phyloP scores from a whole-genome alignment of 2,113 vertebrate genomes.

The Cricetomys ansorgei region DNA sequence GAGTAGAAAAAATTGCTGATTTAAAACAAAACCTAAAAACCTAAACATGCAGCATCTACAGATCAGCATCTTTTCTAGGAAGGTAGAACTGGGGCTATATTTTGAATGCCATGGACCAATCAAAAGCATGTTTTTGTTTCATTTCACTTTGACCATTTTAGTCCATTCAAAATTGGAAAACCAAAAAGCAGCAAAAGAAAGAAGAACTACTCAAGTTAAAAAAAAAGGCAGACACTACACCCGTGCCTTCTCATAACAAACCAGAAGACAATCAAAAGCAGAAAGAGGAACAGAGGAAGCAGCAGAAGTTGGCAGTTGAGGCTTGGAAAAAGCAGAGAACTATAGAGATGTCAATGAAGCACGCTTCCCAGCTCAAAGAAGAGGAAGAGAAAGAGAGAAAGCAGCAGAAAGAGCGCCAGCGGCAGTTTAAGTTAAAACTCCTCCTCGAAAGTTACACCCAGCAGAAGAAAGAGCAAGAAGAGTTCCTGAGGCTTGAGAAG shows the following conservation, averaged over 20 bases:
- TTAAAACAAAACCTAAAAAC: constrained; percentile 40
- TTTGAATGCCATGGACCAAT: constrained; percentile 13
- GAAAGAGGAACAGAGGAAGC: constrained; percentile 88
- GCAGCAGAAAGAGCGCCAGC: constrained; percentile 85
- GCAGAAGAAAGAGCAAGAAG: constrained; percentile 89
- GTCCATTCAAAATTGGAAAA: constrained; percentile 94
- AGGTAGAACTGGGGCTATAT: neutral
- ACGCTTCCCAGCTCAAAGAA: constrained; percentile 84
- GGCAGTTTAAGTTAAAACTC: constrained; percentile 88
- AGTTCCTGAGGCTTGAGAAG: constrained; percentile 83
- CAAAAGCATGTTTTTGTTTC: neutral
- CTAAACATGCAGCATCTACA: neutral
- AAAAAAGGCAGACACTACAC: constrained; percentile 81
- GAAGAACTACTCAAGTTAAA: constrained; percentile 86
- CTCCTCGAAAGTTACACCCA: constrained; percentile 85
- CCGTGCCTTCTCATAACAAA: constrained; percentile 72
- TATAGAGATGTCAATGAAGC: constrained; percentile 84
- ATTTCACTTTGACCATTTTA: constrained; percentile 70
- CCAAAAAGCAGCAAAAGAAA: constrained; percentile 86
- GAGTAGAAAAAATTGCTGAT: constrained; percentile 32
- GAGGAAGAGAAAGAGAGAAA: constrained; percentile 86
- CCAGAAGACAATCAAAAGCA: constrained; percentile 82
- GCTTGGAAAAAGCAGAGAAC: constrained; percentile 90
- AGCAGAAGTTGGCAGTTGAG: constrained; percentile 83
- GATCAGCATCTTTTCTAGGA: neutral